Conservation (phyloP, 2,113 vertebrate genomes). For the Brachionichthys hirsutus region DNA sequence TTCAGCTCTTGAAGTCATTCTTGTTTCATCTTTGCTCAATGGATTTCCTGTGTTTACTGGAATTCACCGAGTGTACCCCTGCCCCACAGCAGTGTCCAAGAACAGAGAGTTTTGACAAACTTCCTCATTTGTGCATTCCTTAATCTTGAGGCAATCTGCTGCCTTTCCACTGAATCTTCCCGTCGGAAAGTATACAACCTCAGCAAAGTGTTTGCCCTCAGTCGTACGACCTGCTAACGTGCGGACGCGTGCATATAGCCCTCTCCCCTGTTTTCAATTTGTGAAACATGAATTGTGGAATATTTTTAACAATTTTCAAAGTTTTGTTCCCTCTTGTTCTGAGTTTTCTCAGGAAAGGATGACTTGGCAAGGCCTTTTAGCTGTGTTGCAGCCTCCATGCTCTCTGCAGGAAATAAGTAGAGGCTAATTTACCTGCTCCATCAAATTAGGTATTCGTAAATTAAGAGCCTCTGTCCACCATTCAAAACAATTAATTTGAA, state of each 20-base stretch:
- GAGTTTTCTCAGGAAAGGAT: constrained; percentile 27
- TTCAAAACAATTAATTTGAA: constrained; percentile 27
- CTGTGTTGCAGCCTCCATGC: constrained; percentile 44
- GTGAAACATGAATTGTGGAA: constrained; percentile 30
- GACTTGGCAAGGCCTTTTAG: constrained; percentile 32
- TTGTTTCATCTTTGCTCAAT: constrained; percentile 50
- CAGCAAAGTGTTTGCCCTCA: constrained; percentile 32
- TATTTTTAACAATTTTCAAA: constrained; percentile 46
- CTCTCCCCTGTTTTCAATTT: constrained; percentile 1
- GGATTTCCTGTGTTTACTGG: constrained; percentile 62
- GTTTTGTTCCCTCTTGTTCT: constrained; percentile 40
- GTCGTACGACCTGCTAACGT: constrained; percentile 31
- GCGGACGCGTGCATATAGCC: constrained; percentile 27
- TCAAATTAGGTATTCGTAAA: constrained; percentile 40
- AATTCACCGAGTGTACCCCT: constrained; percentile 52
- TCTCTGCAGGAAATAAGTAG: constrained; percentile 42
- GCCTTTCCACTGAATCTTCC: constrained; percentile 21
- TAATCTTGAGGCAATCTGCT: constrained; percentile 38
- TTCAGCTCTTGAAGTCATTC: constrained; percentile 46
- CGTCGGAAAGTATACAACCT: constrained; percentile 17
- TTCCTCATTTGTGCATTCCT: constrained; percentile 54
- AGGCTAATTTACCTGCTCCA: constrained; percentile 30
- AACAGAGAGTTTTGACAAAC: constrained; percentile 33
- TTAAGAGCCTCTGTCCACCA: constrained; percentile 13
- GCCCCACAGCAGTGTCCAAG: constrained; percentile 37